Percentiles rank a stretch among this genome's conserved stretches.
Evolutionary conservation across 2,113 vertebrate species (phyloP).

Genomic region (Sarotherodon lohbergeri): DNA sequence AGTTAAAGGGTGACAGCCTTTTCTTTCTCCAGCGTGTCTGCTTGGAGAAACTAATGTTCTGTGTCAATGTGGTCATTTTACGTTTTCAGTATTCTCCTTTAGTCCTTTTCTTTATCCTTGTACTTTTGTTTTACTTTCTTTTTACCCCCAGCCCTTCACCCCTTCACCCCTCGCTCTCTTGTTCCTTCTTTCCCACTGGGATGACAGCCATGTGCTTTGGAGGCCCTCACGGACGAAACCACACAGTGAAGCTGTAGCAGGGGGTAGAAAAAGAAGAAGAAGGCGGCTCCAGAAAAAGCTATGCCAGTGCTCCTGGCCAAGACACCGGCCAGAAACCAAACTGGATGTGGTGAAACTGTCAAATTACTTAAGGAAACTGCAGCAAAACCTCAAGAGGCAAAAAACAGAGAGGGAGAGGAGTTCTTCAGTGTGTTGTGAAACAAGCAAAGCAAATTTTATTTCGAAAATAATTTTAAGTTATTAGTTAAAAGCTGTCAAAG

Average conservation of each 20-base stretch:
- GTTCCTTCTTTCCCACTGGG: conserved; percentile 51
- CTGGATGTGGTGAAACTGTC: conserved; percentile 80
- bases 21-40: conserved; percentile 17
- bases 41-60: not conserved
- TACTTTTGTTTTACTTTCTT: not conserved
- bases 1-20: conserved; percentile 2
- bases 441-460: conserved; percentile 22
- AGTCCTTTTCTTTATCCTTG: not conserved
- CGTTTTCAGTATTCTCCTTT: not conserved
- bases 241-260: conserved; percentile 68
- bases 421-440: conserved; percentile 20
- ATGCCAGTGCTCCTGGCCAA: conserved; percentile 53
- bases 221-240: conserved; percentile 68
- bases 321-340: conserved; percentile 72
- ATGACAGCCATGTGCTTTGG: conserved; percentile 68
- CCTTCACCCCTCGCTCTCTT: not conserved
- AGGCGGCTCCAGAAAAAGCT: conserved; percentile 71
- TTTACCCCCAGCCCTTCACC: not conserved
- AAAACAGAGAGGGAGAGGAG: conserved; percentile 19
- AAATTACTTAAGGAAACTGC: conserved; percentile 78
- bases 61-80: not conserved
- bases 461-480: conserved; percentile 2
- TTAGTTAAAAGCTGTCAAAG: not conserved
- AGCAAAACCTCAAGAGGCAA: conserved; percentile 70
- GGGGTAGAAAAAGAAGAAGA: conserved; percentile 56